Conservation (phyloP, 2,888 invertebrate species). For the Sarcophaga subvicina region DNA sequence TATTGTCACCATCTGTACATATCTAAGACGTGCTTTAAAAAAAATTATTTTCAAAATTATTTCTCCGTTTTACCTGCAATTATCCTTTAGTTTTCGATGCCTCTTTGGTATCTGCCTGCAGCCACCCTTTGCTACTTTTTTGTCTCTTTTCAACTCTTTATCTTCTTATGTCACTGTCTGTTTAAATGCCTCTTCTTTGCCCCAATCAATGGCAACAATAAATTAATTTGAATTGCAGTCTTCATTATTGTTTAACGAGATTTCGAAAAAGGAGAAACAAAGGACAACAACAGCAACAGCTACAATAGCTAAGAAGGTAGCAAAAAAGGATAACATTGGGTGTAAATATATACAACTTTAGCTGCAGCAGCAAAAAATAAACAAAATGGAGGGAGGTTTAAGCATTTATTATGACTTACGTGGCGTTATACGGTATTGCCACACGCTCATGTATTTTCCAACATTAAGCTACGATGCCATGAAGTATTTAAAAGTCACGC, state of each 20-base stretch:
- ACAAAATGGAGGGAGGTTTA: not conserved
- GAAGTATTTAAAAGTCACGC: slow-evolving; percentile 49
- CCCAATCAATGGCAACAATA: not conserved
- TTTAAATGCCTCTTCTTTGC: not conserved
- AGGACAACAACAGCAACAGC: not conserved
- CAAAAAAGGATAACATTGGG: not conserved
- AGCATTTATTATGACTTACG: slow-evolving; percentile 16
- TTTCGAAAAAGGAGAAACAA: slow-evolving; percentile 23
- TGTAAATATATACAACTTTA: not conserved
- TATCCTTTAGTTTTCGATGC: too few relatives aligned
- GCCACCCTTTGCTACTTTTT: too few relatives aligned
- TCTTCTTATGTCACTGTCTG: not conserved
- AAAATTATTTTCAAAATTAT: too few relatives aligned
- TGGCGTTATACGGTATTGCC: not conserved
- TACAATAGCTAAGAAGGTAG: not conserved
- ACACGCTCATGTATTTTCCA: not conserved
- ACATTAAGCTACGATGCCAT: slow-evolving; percentile 30
- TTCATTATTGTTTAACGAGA: slow-evolving; percentile 41
- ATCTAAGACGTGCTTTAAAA: too few relatives aligned
- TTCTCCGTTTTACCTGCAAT: too few relatives aligned
- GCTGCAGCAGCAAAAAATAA: not conserved
- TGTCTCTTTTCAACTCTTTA: too few relatives aligned
- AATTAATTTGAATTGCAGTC: slow-evolving; percentile 26
- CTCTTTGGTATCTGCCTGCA: too few relatives aligned
- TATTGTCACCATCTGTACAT: too few relatives aligned